Evolutionary conservation across 2,888 invertebrate genomes (phyloP), one percentile per base, ranked within the genome.

Genomic region (Leptinotarsa haldemani): DNA sequence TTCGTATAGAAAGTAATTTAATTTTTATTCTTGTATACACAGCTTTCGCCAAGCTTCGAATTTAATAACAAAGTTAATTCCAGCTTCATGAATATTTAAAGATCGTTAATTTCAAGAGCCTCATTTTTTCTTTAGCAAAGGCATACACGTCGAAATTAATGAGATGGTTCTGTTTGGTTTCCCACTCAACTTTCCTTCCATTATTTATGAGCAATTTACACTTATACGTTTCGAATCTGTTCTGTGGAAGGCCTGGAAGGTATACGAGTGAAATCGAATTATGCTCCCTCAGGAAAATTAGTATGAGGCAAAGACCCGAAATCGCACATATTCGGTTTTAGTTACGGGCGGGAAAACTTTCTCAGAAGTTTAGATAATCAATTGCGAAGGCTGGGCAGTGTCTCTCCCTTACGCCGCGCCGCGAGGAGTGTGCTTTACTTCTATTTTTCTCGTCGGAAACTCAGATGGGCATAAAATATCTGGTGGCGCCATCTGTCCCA

Each of bases 61-160:
- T 61, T 30, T 30, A 61, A 61, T 61, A 61, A 56, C 56, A 56
- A 56, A 56, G 56, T 56, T 56, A 56, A 61, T 61, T 61, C 30
- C 61, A 61, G 61, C 61, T 40, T 40, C 61, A 61, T 61, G 61
- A 61, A 61, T 61, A 61, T 61, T 61, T 61, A 15, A 61, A 61
- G 30, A 61, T 61, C 61, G 61, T 61, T 61, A 61, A 61, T 30
- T 58, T 61, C 61, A 40, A 61, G 40, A 40, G 61, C 61, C 61
- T n/a, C 40, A 61, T 61, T 61, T 61, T 61, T 61, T 40, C 30
- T 61, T 30, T 5, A 16, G 61, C n/a, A n/a, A 5, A 30, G 5
- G 40, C n/a, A n/a, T 40, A 61, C 40, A 61, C 61, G 40, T 61
- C 30, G 30, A 61, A 61, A 61, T 61, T 61, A 61, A 30, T 61